phyloP scores from a whole-genome alignment of 2,797 vertebrate species.

The Etheostoma nigrum region DNA sequence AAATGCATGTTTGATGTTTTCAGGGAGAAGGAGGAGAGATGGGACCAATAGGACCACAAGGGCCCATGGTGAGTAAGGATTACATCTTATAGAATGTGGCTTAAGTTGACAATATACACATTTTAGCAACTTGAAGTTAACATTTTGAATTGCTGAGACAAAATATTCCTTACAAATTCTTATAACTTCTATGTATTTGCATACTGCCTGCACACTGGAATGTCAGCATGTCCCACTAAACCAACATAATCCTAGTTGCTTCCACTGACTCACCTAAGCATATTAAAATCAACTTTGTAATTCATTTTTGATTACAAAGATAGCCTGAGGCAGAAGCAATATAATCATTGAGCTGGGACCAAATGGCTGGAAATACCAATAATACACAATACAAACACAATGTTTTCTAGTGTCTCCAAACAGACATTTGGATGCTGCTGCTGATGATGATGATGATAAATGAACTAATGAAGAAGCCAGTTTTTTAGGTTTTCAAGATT shows the following conservation, averaged over 20 bases:
- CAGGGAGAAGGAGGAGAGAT: constrained; percentile 84
- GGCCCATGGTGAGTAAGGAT: constrained; percentile 81
- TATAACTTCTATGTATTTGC: not conserved
- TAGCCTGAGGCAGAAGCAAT: constrained; percentile 20
- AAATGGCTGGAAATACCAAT: not conserved
- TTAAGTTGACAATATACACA: not conserved
- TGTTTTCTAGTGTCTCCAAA: constrained; percentile 20
- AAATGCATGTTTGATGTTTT: constrained; percentile 24
- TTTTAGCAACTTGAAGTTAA: not conserved
- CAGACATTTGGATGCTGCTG: constrained; percentile 21
- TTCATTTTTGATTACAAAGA: constrained; percentile 43
- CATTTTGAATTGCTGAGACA: constrained; percentile 9
- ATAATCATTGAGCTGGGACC: constrained; percentile 1
- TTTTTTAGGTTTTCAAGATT: constrained; percentile 27
- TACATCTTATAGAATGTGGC: not conserved
- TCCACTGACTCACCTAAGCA: constrained; percentile 4
- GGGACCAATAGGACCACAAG: constrained; percentile 80
- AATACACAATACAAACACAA: not conserved
- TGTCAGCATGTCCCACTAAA: not conserved
- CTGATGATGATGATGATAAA: not conserved
- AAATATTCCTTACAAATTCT: not conserved
- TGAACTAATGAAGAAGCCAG: constrained; percentile 23
- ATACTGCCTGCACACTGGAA: not conserved
- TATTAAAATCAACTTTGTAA: constrained; percentile 44
- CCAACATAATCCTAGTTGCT: constrained; percentile 15